A percentile compares a stretch with the other conserved stretches of the same genome.
phyloP scores from a whole-genome alignment of 1,140 invertebrate genomes.

The Aphis gossypii region DNA sequence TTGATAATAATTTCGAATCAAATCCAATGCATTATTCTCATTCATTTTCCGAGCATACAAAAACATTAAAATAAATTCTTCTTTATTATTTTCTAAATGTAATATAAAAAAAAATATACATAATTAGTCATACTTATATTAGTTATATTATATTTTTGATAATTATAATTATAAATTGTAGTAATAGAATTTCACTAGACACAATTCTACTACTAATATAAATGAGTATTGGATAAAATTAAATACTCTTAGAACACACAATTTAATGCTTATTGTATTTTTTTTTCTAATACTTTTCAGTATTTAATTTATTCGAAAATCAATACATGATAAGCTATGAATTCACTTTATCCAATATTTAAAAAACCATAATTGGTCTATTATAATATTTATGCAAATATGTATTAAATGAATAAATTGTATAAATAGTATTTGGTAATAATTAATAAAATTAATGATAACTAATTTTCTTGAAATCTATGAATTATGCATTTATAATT shows the following conservation, averaged over 20 bases:
- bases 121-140: neutral
- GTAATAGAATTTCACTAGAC: neutral
- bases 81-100: conserved; percentile 62
- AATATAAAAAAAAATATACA: neutral
- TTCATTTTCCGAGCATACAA: conserved; percentile 85
- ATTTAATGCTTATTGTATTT: too few species aligned
- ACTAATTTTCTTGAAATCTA: neutral
- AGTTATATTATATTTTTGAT: neutral
- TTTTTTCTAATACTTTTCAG: neutral
- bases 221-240: neutral
- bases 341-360: neutral
- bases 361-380: neutral
- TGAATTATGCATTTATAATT: neutral
- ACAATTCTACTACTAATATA: neutral
- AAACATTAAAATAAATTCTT: conserved; percentile 81
- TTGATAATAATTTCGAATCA: conserved; percentile 80
- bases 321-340: neutral
- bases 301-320: neutral
- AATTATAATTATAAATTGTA: neutral
- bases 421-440: neutral
- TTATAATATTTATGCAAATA: neutral
- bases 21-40: conserved; percentile 76
- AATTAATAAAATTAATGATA: neutral
- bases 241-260: neutral
- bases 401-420: neutral